phyloP scores from a whole-genome alignment of 2,113 vertebrate species.

The Cepphus grylle region DNA sequence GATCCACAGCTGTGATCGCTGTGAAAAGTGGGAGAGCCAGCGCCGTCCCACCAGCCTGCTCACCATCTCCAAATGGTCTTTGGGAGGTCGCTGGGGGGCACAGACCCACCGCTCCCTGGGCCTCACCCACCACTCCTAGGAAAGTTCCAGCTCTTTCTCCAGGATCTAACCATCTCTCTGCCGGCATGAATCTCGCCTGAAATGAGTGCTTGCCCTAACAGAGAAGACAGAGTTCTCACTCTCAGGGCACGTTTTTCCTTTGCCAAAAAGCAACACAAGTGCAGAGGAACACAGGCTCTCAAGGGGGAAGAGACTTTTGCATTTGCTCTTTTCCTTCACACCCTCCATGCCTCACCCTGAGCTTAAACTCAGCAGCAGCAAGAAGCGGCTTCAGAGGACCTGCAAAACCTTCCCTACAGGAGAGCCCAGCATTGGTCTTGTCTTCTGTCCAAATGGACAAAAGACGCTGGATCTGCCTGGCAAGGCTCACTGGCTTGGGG shows the following conservation, averaged over 20 bases:
- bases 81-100: background rate
- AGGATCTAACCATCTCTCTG: background rate
- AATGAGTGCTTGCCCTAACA: background rate
- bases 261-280: background rate
- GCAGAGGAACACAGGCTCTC: background rate
- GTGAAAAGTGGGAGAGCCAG: background rate
- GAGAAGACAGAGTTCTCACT: background rate
- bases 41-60: background rate
- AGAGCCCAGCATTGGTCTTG: background rate
- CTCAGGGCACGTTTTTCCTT: background rate
- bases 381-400: background rate
- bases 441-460: conserved; percentile 34
- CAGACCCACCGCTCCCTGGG: fast-evolving
- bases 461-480: conserved; percentile 31
- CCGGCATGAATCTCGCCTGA: background rate
- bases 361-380: background rate
- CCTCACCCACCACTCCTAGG: background rate
- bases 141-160: background rate
- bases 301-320: background rate
- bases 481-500: background rate
- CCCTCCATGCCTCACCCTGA: background rate
- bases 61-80: background rate
- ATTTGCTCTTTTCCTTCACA: background rate
- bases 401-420: conserved; percentile 6
- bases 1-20: background rate